A percentile compares a stretch with the other conserved stretches of the same genome.
Evolutionary conservation across 2,113 vertebrate species (phyloP).

Genomic region (Callocephalon fimbriatum): DNA sequence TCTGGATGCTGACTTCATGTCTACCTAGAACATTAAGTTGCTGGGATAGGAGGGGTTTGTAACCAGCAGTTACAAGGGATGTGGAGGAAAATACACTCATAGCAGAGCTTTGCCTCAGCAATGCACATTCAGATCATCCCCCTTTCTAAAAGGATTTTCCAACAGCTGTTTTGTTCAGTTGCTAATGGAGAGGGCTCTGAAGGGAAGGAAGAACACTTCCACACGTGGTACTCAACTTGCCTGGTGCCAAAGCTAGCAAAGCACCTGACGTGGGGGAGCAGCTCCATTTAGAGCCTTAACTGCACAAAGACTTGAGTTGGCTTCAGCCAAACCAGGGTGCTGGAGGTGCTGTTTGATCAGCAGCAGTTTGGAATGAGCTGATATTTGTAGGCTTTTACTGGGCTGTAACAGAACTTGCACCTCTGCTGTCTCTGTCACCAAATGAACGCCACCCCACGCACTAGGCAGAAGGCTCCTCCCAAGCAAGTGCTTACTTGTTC

Average conservation of each 20-base stretch:
- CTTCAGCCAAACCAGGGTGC: background rate
- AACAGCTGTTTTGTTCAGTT: background rate
- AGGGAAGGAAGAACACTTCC: rapidly evolving
- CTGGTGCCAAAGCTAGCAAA: background rate
- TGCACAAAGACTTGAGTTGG: background rate
- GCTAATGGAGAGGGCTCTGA: background rate
- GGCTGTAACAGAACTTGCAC: background rate
- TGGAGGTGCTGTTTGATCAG: background rate
- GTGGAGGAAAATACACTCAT: background rate
- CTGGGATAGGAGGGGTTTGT: background rate
- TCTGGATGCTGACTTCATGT: background rate
- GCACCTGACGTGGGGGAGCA: background rate
- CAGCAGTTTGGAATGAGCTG: background rate
- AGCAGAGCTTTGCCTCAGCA: background rate
- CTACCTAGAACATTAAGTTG: background rate
- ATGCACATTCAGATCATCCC: no score
- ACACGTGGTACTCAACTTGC: rapidly evolving
- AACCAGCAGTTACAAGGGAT: background rate
- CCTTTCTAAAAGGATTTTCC: background rate
- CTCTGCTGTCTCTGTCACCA: background rate
- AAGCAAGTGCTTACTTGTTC: background rate
- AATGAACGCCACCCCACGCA: rapidly evolving
- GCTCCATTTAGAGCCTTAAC: background rate
- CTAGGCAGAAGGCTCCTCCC: rapidly evolving
- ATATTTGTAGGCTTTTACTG: rapidly evolving